These are phyloP conservation scores for Harpagoxenus sublaevis DNA, from an alignment of 2,888 invertebrate species.

Conservation along the genomic window DNA sequence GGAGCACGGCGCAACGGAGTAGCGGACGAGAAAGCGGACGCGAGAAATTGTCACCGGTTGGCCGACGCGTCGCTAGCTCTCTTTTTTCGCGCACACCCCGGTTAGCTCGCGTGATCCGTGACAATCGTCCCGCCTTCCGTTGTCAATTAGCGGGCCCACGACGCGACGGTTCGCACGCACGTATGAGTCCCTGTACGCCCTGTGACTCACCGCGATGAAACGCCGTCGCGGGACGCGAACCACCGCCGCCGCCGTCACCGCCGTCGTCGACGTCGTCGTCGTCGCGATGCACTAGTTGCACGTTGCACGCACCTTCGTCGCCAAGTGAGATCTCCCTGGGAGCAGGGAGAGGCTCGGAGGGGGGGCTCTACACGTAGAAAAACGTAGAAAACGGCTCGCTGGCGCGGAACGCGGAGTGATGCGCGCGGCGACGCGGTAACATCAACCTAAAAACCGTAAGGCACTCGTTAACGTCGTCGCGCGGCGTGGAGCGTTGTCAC, in stretches of 20 bases:
- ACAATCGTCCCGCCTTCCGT: neutral
- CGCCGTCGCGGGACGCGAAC: conserved; percentile 17
- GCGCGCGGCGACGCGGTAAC: conserved; percentile 11
- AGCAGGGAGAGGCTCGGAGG: neutral
- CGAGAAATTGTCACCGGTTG: neutral
- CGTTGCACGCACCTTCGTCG: conserved; percentile 60
- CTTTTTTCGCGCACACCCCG: neutral
- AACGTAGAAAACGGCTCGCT: conserved; percentile 17
- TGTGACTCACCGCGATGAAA: conserved; percentile 45
- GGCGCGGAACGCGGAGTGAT: neutral
- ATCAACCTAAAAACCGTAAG: conserved; percentile 77
- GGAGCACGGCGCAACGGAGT: neutral
- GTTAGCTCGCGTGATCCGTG: neutral
- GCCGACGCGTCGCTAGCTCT: neutral
- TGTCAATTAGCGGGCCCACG: conserved; percentile 22
- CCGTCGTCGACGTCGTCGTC: neutral
- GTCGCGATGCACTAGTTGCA: conserved; percentile 38
- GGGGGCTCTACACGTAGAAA: neutral
- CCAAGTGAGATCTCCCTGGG: neutral
- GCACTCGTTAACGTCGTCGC: conserved; percentile 65
- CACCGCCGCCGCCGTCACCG: neutral
- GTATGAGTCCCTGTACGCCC: neutral
- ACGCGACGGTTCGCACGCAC: neutral
- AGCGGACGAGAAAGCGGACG: too few relatives aligned
- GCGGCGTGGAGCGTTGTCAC: conserved; percentile 83